Evolutionary conservation across 2,113 vertebrate genomes (phyloP), one percentile per base, ranked within the genome.

Genomic region (Panurus biarmicus): DNA sequence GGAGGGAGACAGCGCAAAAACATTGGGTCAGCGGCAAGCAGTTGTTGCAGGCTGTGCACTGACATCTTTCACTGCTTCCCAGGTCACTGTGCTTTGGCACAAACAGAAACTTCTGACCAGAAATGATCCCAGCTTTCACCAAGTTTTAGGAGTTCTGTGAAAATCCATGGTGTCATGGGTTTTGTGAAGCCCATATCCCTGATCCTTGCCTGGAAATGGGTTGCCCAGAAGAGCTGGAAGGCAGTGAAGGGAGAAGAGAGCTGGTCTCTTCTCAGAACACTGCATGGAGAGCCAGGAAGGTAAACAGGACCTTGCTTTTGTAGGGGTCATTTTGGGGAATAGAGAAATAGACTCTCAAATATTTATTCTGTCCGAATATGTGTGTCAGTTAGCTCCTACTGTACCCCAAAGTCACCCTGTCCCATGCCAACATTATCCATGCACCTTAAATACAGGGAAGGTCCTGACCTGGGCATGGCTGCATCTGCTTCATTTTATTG

Each of bases 271-370:
- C 96, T 47, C 62, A 66, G 95, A 90, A 94, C 38, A 51, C 38
- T 13, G 47, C 75, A 50, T 0, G 0, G 75, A 54, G 42, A 85
- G 67, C 75, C 21, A 11, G 82, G 38, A 85, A 94, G 71, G 87
- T 87, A 96, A 96, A 94, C 66, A 95, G 78, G 71, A 95, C 85
- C 87, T 93, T 95, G 95, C 81, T 95, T 94, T 89, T 85, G 79
- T 29, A 96, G 88, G 44, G 90, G 94, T 96, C 90, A 94, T 80
- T 77, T 80, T 21, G 79, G 90, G 95, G 35, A 93, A 93, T 4
- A 86, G 88, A 92, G 80, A 93, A 93, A 90, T 90, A 92, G 94
- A 44, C 35, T 85, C 57, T 84, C 95, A 96, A 96, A 96, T 96
- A 95, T 96, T 96, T 96, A 92, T 93, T 94, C 88, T 95, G 85